Conservation (phyloP, 2,113 vertebrate genomes). For the Heterotis niloticus region DNA sequence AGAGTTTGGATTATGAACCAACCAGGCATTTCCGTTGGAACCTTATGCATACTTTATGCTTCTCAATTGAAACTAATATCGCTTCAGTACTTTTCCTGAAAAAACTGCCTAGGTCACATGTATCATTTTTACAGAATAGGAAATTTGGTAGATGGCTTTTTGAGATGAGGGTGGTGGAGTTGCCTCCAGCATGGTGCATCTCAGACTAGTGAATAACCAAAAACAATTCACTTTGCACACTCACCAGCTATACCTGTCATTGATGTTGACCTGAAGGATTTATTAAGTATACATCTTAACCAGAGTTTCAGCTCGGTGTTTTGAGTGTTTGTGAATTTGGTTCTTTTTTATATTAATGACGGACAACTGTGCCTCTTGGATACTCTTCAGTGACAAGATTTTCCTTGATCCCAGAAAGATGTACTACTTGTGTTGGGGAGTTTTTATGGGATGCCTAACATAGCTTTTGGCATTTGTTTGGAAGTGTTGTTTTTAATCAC, state of each 20-base stretch:
- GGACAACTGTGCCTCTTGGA: not conserved
- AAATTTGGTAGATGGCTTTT: too few relatives aligned
- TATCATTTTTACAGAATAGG: too few relatives aligned
- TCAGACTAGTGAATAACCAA: not conserved
- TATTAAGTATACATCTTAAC: not conserved
- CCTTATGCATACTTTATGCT: not conserved
- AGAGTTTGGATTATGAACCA: constrained; percentile 26
- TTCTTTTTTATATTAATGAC: not conserved
- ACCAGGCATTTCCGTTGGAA: constrained; percentile 16
- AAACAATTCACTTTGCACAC: not conserved
- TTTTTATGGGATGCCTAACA: not conserved
- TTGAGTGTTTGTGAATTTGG: not conserved
- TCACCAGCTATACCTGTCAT: not conserved
- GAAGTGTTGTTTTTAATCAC: not conserved
- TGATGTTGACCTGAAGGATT: not conserved
- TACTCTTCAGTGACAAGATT: constrained; percentile 12
- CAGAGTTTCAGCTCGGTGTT: not conserved
- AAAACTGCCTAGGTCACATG: too few relatives aligned
- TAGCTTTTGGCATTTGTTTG: not conserved
- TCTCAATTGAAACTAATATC: not conserved
- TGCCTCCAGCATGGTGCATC: not conserved
- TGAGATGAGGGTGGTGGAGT: too few relatives aligned
- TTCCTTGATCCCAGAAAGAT: constrained; percentile 3
- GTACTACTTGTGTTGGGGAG: not conserved
- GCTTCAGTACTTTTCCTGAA: too few relatives aligned